Evolutionary conservation across 2,113 vertebrate genomes (phyloP).

Genomic region (Tursiops truncatus): DNA sequence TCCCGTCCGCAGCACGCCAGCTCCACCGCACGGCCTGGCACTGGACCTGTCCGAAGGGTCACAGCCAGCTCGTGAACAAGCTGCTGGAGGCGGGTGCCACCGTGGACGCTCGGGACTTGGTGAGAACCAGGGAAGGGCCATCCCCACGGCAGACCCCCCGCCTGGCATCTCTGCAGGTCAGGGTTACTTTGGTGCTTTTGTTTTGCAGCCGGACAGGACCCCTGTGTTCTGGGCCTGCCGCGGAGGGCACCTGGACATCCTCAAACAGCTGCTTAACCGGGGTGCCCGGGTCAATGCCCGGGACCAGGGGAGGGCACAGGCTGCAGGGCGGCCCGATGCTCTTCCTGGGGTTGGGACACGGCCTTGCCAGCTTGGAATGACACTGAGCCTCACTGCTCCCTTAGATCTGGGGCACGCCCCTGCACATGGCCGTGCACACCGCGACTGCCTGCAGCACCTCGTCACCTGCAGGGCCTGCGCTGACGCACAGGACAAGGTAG

Average conservation of each 20-base stretch:
- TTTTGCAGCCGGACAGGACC: slow-evolving; percentile 75
- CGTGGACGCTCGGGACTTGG: slow-evolving; percentile 69
- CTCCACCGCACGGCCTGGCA: slow-evolving; percentile 73
- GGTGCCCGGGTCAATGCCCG: slow-evolving; percentile 70
- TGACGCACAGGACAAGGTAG: slow-evolving; percentile 75
- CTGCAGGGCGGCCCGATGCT: neutral
- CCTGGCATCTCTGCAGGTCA: accelerated
- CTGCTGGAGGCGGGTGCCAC: slow-evolving; percentile 65
- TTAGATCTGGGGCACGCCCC: slow-evolving; percentile 79
- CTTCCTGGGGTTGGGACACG: neutral
- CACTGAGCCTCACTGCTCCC: accelerated
- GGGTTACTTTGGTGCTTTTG: neutral
- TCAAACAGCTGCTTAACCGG: slow-evolving; percentile 71
- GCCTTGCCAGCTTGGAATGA: neutral
- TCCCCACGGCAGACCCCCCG: accelerated
- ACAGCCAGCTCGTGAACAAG: slow-evolving; percentile 65
- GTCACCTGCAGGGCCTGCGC: slow-evolving; percentile 71
- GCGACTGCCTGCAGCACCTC: slow-evolving; percentile 74
- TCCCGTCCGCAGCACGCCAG: neutral
- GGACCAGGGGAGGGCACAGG: slow-evolving; percentile 74
- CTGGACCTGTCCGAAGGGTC: slow-evolving; percentile 77
- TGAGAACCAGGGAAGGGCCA: slow-evolving; percentile 8
- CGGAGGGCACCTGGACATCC: slow-evolving; percentile 75
- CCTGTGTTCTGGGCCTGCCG: slow-evolving; percentile 81
- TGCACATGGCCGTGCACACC: slow-evolving; percentile 75